Base-by-base conservation (phyloP, 2,888 invertebrate species). In the Drosophila prostipennis region DNA sequence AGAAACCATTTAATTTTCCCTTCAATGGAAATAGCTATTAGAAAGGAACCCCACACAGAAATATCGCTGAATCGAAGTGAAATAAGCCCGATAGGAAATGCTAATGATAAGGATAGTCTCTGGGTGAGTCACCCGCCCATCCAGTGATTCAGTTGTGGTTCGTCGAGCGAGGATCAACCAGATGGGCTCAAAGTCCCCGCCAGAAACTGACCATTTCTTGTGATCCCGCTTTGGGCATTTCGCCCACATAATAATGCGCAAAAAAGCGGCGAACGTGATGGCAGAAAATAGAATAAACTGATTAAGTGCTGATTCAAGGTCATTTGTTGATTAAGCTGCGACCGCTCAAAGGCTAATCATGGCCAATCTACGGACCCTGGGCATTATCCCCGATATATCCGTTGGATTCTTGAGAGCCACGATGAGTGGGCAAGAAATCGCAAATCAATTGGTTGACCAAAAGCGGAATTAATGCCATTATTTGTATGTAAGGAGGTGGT, bases 301-400 rank as follows among this genome's bases (percentile, higher is more conserved):
- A 74, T 80, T 79, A 48, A 48, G 16, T 48, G 71, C 6, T 26
- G 81, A 81, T 73, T 76, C 81, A 82, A 77, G 77, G 80, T 85
- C 80, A 75, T 26, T 26, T 26, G 59, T 72, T 60, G 72, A 61
- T 70, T 70, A 60, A 53, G 19, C 43, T 19, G 19, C 23, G 37
- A 16, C 13, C 36, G 46, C 19, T 29, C 16, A 26, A 26, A 52
- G 68, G 19, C 52, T 52, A 73, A 71, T 72, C 67, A 73, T 51
- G 57, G 39, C n/a, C 74, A 72, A 67, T 57, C 74, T 56, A 56
- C 37, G 64, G 68, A 16, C 37, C 37, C 11, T n/a, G 51, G 51
- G n/a, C 26, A 51, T 32, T 58, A 57, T 51, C 45, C 60, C 60
- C 60, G 29, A 60, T 60, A 45, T 39, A 57, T 57, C 39, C 39